These are phyloP conservation scores for Chaetogeoica ovagalla DNA, from an alignment of 2,888 invertebrate species.

Conservation along the genomic window DNA sequence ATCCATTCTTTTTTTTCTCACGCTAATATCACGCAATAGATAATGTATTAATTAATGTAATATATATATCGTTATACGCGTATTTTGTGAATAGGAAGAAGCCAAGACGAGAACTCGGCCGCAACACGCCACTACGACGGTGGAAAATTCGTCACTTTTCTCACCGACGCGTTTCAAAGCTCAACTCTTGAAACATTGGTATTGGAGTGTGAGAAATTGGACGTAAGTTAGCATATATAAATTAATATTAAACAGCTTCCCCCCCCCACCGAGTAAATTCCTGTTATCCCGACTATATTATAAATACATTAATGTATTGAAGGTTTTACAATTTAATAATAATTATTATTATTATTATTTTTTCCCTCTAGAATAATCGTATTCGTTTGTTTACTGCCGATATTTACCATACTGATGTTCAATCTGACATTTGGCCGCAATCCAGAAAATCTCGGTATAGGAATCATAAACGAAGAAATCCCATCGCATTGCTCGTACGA, in stretches of 20 bases:
- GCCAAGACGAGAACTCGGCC: background rate
- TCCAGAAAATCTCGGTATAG: background rate
- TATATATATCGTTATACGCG: background rate
- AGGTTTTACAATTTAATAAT: too few species aligned
- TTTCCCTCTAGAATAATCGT: conserved; percentile 16
- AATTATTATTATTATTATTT: too few species aligned
- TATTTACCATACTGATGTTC: conserved; percentile 13
- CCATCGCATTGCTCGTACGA: conserved; percentile 4
- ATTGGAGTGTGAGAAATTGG: conserved; percentile 45
- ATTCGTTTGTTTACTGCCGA: conserved; percentile 24
- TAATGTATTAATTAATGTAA: background rate
- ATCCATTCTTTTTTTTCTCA: background rate
- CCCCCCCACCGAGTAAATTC: too few species aligned
- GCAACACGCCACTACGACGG: conserved; percentile 7
- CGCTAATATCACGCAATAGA: background rate
- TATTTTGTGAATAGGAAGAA: background rate
- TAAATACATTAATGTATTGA: too few species aligned
- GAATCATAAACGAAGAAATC: conserved; percentile 35
- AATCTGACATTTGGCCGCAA: conserved; percentile 16
- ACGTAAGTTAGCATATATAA: conserved; percentile 2
- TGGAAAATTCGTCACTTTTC: conserved; percentile 40
- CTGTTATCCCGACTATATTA: too few species aligned
- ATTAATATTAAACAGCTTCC: too few species aligned
- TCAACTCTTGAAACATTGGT: conserved; percentile 50
- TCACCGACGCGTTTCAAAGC: conserved; percentile 31